Conservation (phyloP, 1,140 invertebrate species). For the Scylla paramamosain region DNA sequence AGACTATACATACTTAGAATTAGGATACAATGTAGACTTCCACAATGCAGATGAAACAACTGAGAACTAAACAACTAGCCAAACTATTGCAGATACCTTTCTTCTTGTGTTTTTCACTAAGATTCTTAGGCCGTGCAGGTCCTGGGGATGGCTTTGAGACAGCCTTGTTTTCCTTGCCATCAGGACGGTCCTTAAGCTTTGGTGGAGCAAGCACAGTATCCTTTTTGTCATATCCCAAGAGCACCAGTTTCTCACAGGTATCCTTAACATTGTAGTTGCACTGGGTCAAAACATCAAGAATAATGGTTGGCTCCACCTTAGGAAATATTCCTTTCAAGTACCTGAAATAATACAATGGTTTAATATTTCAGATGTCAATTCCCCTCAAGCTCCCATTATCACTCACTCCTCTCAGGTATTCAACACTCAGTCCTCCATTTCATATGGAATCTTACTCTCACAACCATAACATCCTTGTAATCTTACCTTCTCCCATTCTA, state of each 20-base stretch:
- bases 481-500: too few species aligned
- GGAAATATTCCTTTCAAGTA: constrained; percentile 95
- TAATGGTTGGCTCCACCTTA: constrained; percentile 93
- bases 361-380: not conserved
- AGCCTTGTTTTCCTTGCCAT: constrained; percentile 79
- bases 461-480: too few species aligned
- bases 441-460: too few species aligned
- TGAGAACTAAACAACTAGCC: too few species aligned
- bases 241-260: constrained; percentile 88
- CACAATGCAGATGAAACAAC: too few species aligned
- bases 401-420: too few species aligned
- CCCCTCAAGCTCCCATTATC: too few species aligned
- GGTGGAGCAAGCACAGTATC: constrained; percentile 81
- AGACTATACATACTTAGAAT: too few species aligned
- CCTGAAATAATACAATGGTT: constrained; percentile 82
- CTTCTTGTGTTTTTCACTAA: constrained; percentile 87
- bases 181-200: constrained; percentile 80
- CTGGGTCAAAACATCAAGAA: constrained; percentile 90
- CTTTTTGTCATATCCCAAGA: constrained; percentile 90
- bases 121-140: constrained; percentile 80
- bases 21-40: too few species aligned
- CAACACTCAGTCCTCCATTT: too few species aligned
- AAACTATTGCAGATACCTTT: constrained; percentile 82
- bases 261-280: constrained; percentile 94
- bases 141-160: constrained; percentile 78